Percentiles rank a stretch among this genome's conserved stretches.
phyloP scores from a whole-genome alignment of 2,797 vertebrate species.

The Perodicticus potto region DNA sequence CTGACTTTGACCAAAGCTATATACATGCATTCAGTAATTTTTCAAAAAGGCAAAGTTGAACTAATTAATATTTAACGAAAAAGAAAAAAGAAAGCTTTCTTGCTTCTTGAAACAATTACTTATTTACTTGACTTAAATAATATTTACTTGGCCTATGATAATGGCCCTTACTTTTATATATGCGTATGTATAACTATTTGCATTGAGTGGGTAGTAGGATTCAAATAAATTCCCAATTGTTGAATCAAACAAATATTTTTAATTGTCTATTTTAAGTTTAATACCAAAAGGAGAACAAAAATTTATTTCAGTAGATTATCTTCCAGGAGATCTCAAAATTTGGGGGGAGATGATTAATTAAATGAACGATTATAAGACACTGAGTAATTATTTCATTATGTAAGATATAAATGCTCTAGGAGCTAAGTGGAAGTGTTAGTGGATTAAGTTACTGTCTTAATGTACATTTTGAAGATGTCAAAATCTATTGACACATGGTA shows the following conservation, averaged over 20 bases:
- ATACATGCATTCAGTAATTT: background rate
- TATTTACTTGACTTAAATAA: constrained; percentile 11
- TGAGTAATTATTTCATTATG: constrained; percentile 30
- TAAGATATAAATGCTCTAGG: background rate
- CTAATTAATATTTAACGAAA: constrained; percentile 23
- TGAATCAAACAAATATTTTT: constrained; percentile 17
- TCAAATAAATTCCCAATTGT: constrained; percentile 30
- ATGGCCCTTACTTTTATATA: background rate
- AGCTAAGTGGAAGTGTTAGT: background rate
- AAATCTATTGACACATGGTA: constrained; percentile 10
- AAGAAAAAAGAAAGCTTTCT: background rate
- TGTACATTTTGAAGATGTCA: constrained; percentile 2
- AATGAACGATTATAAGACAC: constrained; percentile 4
- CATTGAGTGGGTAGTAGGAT: background rate
- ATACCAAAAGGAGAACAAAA: background rate
- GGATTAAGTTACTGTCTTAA: constrained; percentile 9
- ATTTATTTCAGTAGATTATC: constrained; percentile 17
- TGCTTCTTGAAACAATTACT: background rate
- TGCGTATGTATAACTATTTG: background rate
- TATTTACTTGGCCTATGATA: background rate
- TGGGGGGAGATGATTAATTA: background rate
- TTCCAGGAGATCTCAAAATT: constrained; percentile 18
- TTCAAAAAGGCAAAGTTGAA: background rate
- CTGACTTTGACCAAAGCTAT: background rate
- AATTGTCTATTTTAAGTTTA: constrained; percentile 14